phyloP scores from a whole-genome alignment of 2,888 invertebrate genomes.

The Melanargia galathea region DNA sequence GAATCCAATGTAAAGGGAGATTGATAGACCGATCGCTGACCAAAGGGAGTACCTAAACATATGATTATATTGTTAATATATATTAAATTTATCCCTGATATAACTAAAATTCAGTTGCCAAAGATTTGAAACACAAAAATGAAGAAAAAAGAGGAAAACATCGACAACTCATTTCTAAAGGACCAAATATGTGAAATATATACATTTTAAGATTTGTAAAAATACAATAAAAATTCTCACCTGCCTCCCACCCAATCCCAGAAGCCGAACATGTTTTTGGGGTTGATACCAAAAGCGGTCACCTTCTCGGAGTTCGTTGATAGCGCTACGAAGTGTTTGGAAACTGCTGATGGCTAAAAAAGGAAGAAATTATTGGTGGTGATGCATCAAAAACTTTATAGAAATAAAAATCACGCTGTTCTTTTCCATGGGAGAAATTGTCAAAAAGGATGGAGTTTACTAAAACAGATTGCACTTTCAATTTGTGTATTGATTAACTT shows the following conservation, averaged over 20 bases:
- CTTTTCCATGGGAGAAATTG: too few species aligned
- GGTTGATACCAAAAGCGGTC: slow-evolving; percentile 98
- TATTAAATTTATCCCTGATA: too few species aligned
- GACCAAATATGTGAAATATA: too few species aligned
- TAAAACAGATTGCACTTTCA: too few species aligned
- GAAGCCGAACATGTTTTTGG: slow-evolving; percentile 99
- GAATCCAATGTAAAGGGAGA: slow-evolving; percentile 95
- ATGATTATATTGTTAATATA: too few species aligned
- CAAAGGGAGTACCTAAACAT: slow-evolving; percentile 90
- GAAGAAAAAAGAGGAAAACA: too few species aligned
- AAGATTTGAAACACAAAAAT: too few species aligned
- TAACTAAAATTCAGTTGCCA: too few species aligned
- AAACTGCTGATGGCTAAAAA: slow-evolving; percentile 89
- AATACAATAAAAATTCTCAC: slow-evolving; percentile 60
- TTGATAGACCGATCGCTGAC: slow-evolving; percentile 99
- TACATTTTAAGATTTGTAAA: not conserved
- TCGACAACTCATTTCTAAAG: too few species aligned
- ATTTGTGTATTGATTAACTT: too few species aligned
- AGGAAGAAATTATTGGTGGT: slow-evolving; percentile 28
- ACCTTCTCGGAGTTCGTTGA: slow-evolving; percentile 98
- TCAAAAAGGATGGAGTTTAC: too few species aligned
- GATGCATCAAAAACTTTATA: not conserved
- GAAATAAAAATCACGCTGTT: too few species aligned
- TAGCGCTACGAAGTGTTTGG: slow-evolving; percentile 98
- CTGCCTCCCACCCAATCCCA: slow-evolving; percentile 99